Evolutionary conservation across 2,113 vertebrate species (phyloP).

Genomic region (Chinchilla lanigera): DNA sequence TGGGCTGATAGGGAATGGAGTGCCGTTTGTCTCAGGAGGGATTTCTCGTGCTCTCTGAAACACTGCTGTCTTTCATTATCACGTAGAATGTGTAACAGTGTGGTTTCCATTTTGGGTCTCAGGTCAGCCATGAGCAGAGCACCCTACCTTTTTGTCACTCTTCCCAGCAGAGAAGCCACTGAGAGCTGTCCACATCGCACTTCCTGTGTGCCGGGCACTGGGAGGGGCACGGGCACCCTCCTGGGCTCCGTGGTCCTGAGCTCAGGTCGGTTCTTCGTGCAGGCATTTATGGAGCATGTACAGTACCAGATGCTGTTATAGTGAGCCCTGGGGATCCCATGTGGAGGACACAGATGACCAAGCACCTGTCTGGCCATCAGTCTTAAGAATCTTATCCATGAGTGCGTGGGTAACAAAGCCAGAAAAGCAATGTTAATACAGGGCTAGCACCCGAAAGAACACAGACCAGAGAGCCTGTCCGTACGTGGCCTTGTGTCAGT

Average conservation of each 20-base stretch:
- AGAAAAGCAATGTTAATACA: background rate
- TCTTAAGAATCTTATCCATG: background rate
- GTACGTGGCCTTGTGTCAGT: background rate
- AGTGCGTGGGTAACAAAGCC: background rate
- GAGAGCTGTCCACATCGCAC: background rate
- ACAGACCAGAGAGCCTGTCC: background rate
- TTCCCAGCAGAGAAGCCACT: background rate
- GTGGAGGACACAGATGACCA: background rate
- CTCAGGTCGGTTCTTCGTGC: background rate
- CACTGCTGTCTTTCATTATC: background rate
- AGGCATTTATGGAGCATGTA: background rate
- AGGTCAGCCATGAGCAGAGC: background rate
- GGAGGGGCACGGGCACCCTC: background rate
- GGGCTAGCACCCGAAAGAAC: background rate
- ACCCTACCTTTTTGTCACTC: background rate
- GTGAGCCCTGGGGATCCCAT: background rate
- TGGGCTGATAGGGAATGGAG: background rate
- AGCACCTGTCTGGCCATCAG: background rate
- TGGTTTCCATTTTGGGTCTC: background rate
- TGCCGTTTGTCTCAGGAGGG: background rate
- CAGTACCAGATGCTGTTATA: background rate
- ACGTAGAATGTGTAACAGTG: background rate
- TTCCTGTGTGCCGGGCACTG: background rate
- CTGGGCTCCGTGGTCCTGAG: background rate
- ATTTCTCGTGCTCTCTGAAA: background rate